phyloP scores from a whole-genome alignment of 2,113 vertebrate species.

The Ranitomeya imitator region DNA sequence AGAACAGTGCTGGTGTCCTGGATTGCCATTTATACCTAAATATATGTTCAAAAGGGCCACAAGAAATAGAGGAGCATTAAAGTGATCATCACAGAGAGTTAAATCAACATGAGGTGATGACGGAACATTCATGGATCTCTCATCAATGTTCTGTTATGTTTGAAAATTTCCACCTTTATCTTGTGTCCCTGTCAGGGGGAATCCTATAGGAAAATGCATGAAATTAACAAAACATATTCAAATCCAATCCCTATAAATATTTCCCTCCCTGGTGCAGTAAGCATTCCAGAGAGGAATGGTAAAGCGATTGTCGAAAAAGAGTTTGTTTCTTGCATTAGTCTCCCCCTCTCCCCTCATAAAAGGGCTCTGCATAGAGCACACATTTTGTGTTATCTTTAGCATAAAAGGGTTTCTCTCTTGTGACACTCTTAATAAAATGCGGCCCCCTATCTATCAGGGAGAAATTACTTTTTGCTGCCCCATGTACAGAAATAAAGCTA shows the following conservation, averaged over 20 bases:
- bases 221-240: slow-evolving; percentile 5
- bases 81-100: background rate
- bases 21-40: background rate
- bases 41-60: background rate
- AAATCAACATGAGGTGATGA: background rate
- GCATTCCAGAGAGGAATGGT: background rate
- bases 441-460: background rate
- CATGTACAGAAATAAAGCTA: background rate
- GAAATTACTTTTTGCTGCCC: background rate
- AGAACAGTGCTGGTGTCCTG: background rate
- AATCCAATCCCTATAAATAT: background rate
- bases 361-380: background rate
- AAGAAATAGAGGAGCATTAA: background rate
- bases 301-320: background rate
- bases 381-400: background rate
- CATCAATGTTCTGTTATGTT: slow-evolving; percentile 8
- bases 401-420: too few relatives aligned
- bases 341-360: background rate
- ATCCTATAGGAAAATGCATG: background rate
- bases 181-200: background rate
- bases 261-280: background rate
- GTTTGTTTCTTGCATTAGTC: background rate
- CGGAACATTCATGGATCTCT: slow-evolving; percentile 2
- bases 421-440: background rate
- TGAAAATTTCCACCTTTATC: slow-evolving; percentile 1